Conservation (phyloP, 2,113 vertebrate genomes). For the Forbesichthys papilliferus region DNA sequence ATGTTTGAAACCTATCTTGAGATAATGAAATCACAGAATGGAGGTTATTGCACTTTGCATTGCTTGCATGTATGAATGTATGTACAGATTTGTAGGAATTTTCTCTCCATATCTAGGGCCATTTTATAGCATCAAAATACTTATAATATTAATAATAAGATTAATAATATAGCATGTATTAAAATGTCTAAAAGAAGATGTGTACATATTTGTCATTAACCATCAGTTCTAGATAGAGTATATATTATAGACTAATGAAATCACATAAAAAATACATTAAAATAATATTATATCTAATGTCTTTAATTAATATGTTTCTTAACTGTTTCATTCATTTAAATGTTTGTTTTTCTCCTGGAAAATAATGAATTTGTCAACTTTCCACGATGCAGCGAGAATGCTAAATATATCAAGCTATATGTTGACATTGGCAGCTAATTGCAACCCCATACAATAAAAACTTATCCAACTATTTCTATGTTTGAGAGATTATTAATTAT, state of each 20-base stretch:
- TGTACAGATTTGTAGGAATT: slow-evolving; percentile 30
- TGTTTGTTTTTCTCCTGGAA: slow-evolving; percentile 27
- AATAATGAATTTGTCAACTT: slow-evolving; percentile 13
- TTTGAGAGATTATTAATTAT: slow-evolving; percentile 70
- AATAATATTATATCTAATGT: slow-evolving; percentile 22
- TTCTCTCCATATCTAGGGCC: slow-evolving; percentile 43
- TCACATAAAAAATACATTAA: slow-evolving; percentile 4
- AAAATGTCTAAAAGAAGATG: slow-evolving; percentile 22
- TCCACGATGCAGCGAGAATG: slow-evolving; percentile 11
- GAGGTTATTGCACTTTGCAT: too few species aligned
- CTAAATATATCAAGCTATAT: slow-evolving; percentile 8
- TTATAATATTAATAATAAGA: too few species aligned
- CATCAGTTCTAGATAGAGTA: too few species aligned
- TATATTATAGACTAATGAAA: too few species aligned
- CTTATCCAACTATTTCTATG: slow-evolving; percentile 40
- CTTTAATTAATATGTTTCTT: slow-evolving; percentile 14
- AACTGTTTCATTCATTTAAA: slow-evolving; percentile 28
- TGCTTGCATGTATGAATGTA: too few species aligned
- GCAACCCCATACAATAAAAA: background rate
- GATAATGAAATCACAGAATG: too few species aligned
- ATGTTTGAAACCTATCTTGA: slow-evolving; percentile 13
- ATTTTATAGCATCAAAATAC: slow-evolving; percentile 4
- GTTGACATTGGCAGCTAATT: background rate
- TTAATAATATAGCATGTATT: background rate
- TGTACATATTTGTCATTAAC: background rate